Base-by-base conservation (phyloP, 2,888 invertebrate genomes). In the Melieria omissa region DNA sequence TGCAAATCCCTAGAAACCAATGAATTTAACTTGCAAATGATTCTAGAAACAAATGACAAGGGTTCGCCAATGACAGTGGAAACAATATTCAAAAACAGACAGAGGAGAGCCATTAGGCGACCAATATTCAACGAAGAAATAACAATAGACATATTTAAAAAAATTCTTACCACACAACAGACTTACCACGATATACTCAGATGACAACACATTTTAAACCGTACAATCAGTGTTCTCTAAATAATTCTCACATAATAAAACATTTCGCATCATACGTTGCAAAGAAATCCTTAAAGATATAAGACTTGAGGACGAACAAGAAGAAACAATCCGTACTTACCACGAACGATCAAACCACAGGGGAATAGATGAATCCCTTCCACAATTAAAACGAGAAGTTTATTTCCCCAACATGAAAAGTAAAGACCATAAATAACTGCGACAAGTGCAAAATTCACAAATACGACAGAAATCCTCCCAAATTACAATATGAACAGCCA, bases 21-120 rank as follows among this genome's bases (percentile, higher is more conserved):
- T 55, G 74, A 76, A 61, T 75, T 76, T 41, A 75, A 70, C 46
- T 47, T 75, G 6, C 76, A 77, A 70, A 42, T 75, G 5, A 65
- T 76, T 9, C 14, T 75, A 5, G 66, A 77, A 57, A 71, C 58
- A 54, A 70, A 55, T 2, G 12, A 70, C 7, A 52, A 45, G 44
- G 54, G 12, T 4, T 61, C 71, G 0, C 58, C 42, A 41, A 65
- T 52, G 44, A 65, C 71, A 58, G 63, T 72, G 5, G 72, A 73
- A 65, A 74, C n/a, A 4, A 67, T 73, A 14, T 77, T 75, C 29
- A 74, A 60, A 65, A 70, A 76, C 29, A 76, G 68, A 66, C 72
- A 73, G 64, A 29, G 72, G 42, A 52, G 72, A 61, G 62, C 42
- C 16, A 70, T 75, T 46, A 73, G 63, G 45, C 41, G 60, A 62